A percentile compares a stretch with the other conserved stretches of the same genome.
These are phyloP conservation scores for Sussaba pulchella DNA, from an alignment of 2,888 invertebrate genomes.

Conservation along the genomic window DNA sequence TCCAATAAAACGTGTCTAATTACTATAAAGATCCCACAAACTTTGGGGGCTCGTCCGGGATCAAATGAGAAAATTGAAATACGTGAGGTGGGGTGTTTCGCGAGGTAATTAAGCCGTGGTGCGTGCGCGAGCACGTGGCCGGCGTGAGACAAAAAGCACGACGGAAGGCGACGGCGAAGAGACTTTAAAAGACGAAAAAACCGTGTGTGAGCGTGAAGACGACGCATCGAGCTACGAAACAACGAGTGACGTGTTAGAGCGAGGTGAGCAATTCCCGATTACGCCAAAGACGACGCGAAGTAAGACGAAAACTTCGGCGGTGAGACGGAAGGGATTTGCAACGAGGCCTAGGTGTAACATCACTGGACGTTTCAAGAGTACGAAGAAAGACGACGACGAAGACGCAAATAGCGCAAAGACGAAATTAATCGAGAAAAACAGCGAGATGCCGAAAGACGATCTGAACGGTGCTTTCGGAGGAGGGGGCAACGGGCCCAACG, in stretches of 20 bases:
- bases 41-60: constrained; percentile 38
- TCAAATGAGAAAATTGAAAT: neutral
- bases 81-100: neutral
- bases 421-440: neutral
- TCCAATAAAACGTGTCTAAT: no score
- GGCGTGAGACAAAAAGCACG: neutral
- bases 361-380: constrained; percentile 17
- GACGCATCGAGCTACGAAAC: neutral
- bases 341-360: constrained; percentile 12
- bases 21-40: neutral
- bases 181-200: neutral
- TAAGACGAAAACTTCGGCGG: constrained; percentile 9
- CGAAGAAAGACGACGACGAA: neutral
- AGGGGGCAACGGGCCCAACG: neutral
- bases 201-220: neutral
- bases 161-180: neutral
- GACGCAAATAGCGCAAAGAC: neutral
- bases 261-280: neutral
- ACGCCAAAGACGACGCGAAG: constrained; percentile 7
- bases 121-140: constrained; percentile 15
- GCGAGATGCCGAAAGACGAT: neutral
- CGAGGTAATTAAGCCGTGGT: neutral
- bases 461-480: neutral
- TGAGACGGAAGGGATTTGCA: neutral
- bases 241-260: neutral